Base-by-base conservation (phyloP, 2,888 invertebrate genomes). In the Onthophagus sagittarius region DNA sequence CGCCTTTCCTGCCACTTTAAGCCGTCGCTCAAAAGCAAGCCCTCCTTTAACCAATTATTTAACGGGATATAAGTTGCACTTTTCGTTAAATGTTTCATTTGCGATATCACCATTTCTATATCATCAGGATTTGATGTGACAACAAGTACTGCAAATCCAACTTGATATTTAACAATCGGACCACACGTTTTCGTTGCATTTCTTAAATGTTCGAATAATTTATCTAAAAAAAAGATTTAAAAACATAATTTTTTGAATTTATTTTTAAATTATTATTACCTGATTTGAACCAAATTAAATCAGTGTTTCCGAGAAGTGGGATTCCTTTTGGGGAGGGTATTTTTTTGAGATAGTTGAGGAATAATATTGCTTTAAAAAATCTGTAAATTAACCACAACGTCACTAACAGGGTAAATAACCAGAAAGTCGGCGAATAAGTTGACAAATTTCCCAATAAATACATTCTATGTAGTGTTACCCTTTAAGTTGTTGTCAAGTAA, bases 1-100 rank as follows among this genome's bases (percentile, higher is more conserved):
- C 91, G 83, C n/a, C 91, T 85, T 0, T 83, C 79, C 64, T 88
- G 88, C 91, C 91, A 91, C 82, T 90, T 90, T 15, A 77, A 69
- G 7, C 39, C 85, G 77, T 77, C 76, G 71, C 84, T 84, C 2
- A 85, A 84, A 1, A 86, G 78, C 63, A 86, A 80, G 39, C 86
- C 86, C 1, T 81, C 82, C 11, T 79, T 74, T 7, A 86, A 79
- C 85, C 86, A 86, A 31, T 82, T 81, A 31, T 80, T 76, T 9
- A 86, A 75, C 11, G 80, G 71, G 13, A 79, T 5, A 70, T 86
- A 86, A 0, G 82, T 1, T 0, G 2, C 0, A 74, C 83, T 81
- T 77, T 86, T 86, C 6, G 80, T 75, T 11, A 81, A 83, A 73
- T 82, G 78, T 69, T 80, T 82, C 0, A 76, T 74, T 67, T 80